A percentile compares a stretch with the other conserved stretches of the same genome.
phyloP scores from a whole-genome alignment of 2,888 invertebrate species.

The Aethes cnicana region DNA sequence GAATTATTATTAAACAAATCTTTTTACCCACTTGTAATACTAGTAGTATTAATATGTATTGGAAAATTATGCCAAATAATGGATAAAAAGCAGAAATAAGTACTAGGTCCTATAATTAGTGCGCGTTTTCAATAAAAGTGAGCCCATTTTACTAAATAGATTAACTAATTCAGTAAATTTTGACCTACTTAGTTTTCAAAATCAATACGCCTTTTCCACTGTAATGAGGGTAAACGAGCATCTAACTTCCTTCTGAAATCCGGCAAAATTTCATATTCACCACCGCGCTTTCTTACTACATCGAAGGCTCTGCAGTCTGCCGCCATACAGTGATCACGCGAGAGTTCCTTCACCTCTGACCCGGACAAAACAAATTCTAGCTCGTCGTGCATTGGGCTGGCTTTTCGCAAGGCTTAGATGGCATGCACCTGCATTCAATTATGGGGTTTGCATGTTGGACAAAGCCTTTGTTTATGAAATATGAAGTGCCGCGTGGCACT shows the following conservation, averaged over 20 bases:
- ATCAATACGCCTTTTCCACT: no score
- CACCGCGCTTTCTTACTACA: constrained; percentile 46
- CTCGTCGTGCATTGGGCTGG: constrained; percentile 24
- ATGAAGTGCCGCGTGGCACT: neutral
- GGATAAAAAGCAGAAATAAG: no score
- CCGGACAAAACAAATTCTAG: constrained; percentile 47
- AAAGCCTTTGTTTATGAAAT: constrained; percentile 17
- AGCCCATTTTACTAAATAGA: no score
- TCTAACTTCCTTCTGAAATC: neutral
- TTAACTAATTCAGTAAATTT: no score
- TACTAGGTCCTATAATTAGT: no score
- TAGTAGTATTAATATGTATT: no score
- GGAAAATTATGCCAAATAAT: no score
- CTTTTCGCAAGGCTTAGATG: constrained; percentile 21
- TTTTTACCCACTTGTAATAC: no score
- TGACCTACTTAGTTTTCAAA: no score
- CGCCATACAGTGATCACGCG: constrained; percentile 65
- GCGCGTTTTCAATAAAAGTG: no score
- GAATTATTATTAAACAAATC: no score
- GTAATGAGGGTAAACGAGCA: neutral
- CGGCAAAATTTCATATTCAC: neutral
- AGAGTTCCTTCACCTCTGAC: constrained; percentile 74
- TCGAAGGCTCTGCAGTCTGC: constrained; percentile 62
- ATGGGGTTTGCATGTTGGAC: constrained; percentile 25
- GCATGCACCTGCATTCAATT: constrained; percentile 27